phyloP scores from a whole-genome alignment of 1,140 invertebrate genomes.

The Bactericera cockerelli region DNA sequence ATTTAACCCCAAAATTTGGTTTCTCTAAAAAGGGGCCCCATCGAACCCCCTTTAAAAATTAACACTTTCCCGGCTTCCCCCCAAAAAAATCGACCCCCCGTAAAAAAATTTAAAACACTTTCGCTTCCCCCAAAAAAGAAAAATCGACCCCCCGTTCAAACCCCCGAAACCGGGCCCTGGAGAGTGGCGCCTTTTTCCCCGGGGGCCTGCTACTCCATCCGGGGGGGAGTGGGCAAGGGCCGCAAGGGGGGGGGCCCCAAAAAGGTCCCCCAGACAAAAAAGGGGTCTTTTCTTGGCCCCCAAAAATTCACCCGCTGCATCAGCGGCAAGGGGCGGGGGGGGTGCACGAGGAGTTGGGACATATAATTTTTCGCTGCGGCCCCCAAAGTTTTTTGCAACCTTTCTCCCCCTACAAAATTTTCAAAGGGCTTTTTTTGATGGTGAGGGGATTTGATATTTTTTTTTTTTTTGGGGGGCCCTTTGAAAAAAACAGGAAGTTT shows the following conservation, averaged over 20 bases:
- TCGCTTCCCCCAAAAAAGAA: too few relatives aligned
- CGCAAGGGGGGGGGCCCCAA: constrained; percentile 60
- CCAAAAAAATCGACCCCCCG: too few relatives aligned
- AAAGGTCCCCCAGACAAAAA: constrained; percentile 51
- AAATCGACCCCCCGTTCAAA: constrained; percentile 22
- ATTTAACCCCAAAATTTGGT: too few relatives aligned
- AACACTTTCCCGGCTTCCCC: too few relatives aligned
- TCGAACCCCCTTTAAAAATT: too few relatives aligned
- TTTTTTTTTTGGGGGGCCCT: too few relatives aligned
- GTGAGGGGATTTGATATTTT: too few relatives aligned
- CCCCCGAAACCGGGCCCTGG: constrained; percentile 29
- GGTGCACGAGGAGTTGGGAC: constrained; percentile 76
- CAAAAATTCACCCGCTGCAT: constrained; percentile 78
- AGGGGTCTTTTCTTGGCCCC: constrained; percentile 65
- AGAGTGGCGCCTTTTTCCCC: constrained; percentile 39
- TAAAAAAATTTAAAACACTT: too few relatives aligned
- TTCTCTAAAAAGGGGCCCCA: too few relatives aligned
- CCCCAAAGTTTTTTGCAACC: constrained; percentile 81
- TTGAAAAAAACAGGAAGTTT: too few relatives aligned
- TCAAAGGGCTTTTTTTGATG: constrained; percentile 74
- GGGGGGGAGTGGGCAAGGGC: constrained; percentile 66
- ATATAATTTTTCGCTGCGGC: constrained; percentile 79
- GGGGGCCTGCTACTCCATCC: constrained; percentile 41
- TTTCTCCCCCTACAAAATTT: constrained; percentile 69
- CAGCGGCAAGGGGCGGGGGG: constrained; percentile 63